These are phyloP conservation scores for Calliopsis andreniformis DNA, from an alignment of 1,140 invertebrate genomes.

Conservation along the genomic window DNA sequence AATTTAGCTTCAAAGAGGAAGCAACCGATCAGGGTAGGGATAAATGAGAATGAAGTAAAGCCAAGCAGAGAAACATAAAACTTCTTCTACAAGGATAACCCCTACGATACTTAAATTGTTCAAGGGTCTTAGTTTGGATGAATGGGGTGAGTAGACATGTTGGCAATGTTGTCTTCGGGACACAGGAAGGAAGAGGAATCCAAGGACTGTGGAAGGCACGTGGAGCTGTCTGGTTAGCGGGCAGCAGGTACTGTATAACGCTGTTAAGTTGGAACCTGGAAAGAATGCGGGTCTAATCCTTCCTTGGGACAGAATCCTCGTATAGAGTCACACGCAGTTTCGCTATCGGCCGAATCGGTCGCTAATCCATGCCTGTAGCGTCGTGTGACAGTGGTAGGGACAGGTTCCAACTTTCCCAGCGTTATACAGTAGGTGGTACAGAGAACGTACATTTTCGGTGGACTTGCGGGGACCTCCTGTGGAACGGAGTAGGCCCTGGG, in stretches of 20 bases:
- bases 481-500: constrained; percentile 72
- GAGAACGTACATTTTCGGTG: constrained; percentile 77
- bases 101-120: neutral
- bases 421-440: constrained; percentile 68
- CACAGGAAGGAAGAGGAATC: neutral
- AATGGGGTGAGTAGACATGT: too few relatives aligned
- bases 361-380: too few relatives aligned
- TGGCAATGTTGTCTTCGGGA: too few relatives aligned
- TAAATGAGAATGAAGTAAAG: neutral
- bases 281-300: too few relatives aligned
- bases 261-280: too few relatives aligned
- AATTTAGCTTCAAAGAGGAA: neutral
- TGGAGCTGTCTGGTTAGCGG: constrained; percentile 47
- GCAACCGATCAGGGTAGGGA: neutral
- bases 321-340: too few relatives aligned
- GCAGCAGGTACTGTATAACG: too few relatives aligned
- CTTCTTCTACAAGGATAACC: neutral
- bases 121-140: too few relatives aligned
- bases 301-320: too few relatives aligned
- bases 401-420: too few relatives aligned
- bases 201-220: constrained; percentile 28
- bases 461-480: constrained; percentile 73
- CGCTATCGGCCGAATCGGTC: too few relatives aligned
- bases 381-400: too few relatives aligned
- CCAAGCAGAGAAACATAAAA: neutral